Percentiles rank a stretch among this genome's conserved stretches.
These are phyloP conservation scores for Leucoptera coffeella DNA, from an alignment of 2,888 invertebrate genomes.

Conservation along the genomic window DNA sequence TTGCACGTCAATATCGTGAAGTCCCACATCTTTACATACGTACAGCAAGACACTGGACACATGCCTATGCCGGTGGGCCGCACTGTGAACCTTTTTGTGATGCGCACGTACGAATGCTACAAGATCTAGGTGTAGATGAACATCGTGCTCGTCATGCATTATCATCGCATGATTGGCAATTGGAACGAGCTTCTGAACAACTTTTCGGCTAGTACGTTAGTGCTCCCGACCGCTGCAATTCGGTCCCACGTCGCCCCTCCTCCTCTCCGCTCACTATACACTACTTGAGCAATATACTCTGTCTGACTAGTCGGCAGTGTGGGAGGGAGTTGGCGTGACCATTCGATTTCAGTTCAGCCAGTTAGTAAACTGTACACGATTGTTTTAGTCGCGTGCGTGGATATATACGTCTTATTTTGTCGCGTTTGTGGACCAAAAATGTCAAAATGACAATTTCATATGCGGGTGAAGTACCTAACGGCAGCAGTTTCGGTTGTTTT, in stretches of 20 bases:
- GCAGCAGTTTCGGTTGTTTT: conserved; percentile 89
- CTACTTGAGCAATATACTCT: too few species aligned
- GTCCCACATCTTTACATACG: conserved; percentile 77
- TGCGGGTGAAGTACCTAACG: conserved; percentile 85
- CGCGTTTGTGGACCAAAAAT: too few species aligned
- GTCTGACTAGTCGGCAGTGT: too few species aligned
- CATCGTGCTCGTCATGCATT: conserved; percentile 84
- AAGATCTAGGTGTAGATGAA: conserved; percentile 92
- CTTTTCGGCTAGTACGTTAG: conserved; percentile 33
- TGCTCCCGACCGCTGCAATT: too few species aligned
- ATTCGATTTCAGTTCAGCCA: too few species aligned
- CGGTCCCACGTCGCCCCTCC: too few species aligned
- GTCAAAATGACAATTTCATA: conserved; percentile 90
- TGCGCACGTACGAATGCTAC: conserved; percentile 78
- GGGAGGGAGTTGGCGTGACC: too few species aligned
- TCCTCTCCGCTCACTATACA: conserved; percentile 26
- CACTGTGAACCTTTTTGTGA: conserved; percentile 63
- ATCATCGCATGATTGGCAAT: conserved; percentile 88
- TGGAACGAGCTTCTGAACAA: conserved; percentile 83
- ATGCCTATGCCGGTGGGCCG: conserved; percentile 82
- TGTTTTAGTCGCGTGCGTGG: too few species aligned
- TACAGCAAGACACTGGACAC: conserved; percentile 96
- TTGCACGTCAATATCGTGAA: conserved; percentile 94
- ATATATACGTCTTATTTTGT: too few species aligned
- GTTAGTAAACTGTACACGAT: too few species aligned